Base-by-base conservation (phyloP, 2,113 vertebrate species). In the Upupa epops region DNA sequence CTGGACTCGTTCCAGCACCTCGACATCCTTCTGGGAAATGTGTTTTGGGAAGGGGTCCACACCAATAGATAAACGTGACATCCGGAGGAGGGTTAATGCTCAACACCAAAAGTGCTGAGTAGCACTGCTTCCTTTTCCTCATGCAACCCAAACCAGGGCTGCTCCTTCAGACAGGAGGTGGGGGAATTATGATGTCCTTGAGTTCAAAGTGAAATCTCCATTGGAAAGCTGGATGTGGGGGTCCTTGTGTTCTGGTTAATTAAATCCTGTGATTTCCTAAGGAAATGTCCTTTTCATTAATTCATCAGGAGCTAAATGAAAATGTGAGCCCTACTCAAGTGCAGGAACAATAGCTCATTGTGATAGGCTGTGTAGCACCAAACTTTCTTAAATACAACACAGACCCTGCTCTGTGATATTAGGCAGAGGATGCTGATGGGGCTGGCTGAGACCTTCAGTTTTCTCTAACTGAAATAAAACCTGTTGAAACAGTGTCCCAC, bases 171-270 rank as follows among this genome's bases (percentile, higher is more conserved):
- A 54, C 22, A 4, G 6, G 10, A 42, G 54, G 34, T 63, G 16
- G 2, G 31, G 69, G 65, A 80, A 86, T 21, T 54, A 84, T n/a
- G 52, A 45, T 2, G 83, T 78, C 79, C 82, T 79, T 92, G 78
- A 84, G 49, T 72, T 87, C 66, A 76, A 78, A 94, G 79, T 79
- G 72, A 94, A 88, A 31, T 48, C 29, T 4, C 11, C 32, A 16
- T 45, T 72, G 94, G 73, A 42, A 73, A 90, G 48, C 40, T 73
- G 14, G 48, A 18, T 90, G 28, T 55, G 49, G 79, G 77, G 29
- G 36, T 81, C 61, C 22, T 54, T 87, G 71, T 83, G 66, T 66
- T 84, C 74, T 82, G 34, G 21, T 56, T 96, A 95, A 95, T 92
- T 91, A 92, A 69, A 71, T 75, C 61, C 34, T 51, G 36, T 89